Evolutionary conservation across 2,797 vertebrate species (phyloP).

Genomic region (Limosa lapponica): DNA sequence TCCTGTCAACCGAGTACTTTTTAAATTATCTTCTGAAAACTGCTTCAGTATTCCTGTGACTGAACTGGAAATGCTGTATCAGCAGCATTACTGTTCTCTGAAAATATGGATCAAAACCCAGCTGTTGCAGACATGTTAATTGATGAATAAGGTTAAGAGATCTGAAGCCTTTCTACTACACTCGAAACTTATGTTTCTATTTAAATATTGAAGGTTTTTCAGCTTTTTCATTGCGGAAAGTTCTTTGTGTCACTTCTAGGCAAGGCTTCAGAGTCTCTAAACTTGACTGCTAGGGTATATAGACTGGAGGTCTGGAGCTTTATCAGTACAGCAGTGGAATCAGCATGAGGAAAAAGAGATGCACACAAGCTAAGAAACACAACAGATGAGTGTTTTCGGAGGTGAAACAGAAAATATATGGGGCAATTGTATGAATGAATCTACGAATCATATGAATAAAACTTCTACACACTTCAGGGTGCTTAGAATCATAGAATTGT

Average conservation of each 20-base stretch:
- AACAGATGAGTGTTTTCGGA: background rate
- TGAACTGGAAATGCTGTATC: constrained; percentile 53
- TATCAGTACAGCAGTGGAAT: background rate
- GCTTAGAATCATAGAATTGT: background rate
- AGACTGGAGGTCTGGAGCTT: background rate
- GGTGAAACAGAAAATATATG: background rate
- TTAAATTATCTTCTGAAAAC: constrained; percentile 57
- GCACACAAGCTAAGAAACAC: background rate
- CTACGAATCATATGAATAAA: background rate
- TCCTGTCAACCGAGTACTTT: constrained; percentile 59
- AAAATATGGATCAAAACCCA: constrained; percentile 58
- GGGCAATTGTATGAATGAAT: background rate
- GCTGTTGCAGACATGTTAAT: constrained; percentile 53
- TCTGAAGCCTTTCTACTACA: constrained; percentile 20
- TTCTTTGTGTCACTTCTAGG: background rate
- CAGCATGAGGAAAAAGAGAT: background rate
- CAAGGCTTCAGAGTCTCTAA: background rate
- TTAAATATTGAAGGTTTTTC: constrained; percentile 56
- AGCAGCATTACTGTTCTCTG: constrained; percentile 57
- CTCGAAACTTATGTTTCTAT: constrained; percentile 32
- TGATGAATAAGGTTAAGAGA: constrained; percentile 49
- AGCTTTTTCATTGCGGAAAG: background rate
- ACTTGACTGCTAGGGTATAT: background rate
- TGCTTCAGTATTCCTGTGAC: constrained; percentile 29
- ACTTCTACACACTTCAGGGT: background rate